These are phyloP conservation scores for Alcedo quadribrachys DNA, from an alignment of 2,797 vertebrate genomes.

Conservation along the genomic window DNA sequence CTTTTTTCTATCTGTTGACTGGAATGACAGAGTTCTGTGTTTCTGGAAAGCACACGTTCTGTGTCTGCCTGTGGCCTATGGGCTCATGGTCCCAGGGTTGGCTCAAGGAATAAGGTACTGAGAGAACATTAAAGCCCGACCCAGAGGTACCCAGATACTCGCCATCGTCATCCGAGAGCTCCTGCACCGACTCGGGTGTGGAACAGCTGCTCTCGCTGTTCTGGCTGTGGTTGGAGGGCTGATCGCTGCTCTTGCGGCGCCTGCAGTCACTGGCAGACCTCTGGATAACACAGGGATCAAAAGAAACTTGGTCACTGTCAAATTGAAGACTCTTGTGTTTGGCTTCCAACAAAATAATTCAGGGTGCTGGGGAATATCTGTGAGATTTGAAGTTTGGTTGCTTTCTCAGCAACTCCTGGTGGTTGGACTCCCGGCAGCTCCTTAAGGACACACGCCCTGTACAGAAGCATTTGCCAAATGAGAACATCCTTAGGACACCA, in stretches of 20 bases:
- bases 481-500: not conserved
- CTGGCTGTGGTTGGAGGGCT: conserved; percentile 94
- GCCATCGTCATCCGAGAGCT: conserved; percentile 93
- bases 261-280: conserved; percentile 77
- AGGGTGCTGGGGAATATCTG: not conserved
- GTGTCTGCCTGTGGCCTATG: not conserved
- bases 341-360: not conserved
- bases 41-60: too few species aligned
- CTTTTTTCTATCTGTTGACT: not conserved
- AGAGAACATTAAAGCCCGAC: not conserved
- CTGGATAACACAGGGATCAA: conserved; percentile 35
- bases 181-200: conserved; percentile 91
- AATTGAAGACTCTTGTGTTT: not conserved
- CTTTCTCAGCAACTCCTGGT: not conserved
- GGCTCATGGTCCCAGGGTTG: not conserved
- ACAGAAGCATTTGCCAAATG: not conserved
- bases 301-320: not conserved
- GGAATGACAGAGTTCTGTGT: not conserved
- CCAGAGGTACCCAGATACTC: conserved; percentile 40
- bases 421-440: not conserved
- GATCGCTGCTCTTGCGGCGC: conserved; percentile 91
- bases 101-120: not conserved
- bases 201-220: conserved; percentile 95
- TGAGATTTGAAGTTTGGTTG: not conserved
- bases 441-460: not conserved